Evolutionary conservation across 2,113 vertebrate species (phyloP), one percentile per base, ranked within the genome.

Genomic region (Carollia perspicillata): DNA sequence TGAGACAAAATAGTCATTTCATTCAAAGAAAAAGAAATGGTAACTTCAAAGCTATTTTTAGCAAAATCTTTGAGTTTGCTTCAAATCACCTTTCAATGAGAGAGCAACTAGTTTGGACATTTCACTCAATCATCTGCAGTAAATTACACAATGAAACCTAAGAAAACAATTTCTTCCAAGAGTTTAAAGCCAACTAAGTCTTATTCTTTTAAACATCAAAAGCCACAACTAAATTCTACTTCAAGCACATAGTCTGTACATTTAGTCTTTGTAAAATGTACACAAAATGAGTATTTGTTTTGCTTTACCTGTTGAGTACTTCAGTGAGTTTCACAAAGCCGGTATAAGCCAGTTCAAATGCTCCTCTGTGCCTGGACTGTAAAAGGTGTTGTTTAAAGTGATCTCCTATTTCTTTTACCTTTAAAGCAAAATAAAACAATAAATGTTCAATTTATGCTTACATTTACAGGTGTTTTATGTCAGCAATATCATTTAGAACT

Each of bases 341-440:
- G 98, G 99, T 99, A 1, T 99, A 99, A 23, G 99, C 99, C 98
- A 99, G 96, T 97, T 99, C 99, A 98, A 99, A 99, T 44, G 99
- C 99, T 55, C 99, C 99, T 94, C 99, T 99, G 97, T 99, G 99
- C 90, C 99, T 99, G 58, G 99, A 99, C 75, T 99, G 99, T 93
- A 99, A 98, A 83, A 99, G 99, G 96, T 99, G 99, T 97, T 99
- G 99, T 96, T 99, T 99, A 97, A 99, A 99, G 97, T 99, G 99
- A 94, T 98, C 97, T 37, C 99, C 99, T 6, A 99, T 99, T 94
- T 98, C 98, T 98, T 99, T 98, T 97, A 99, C 99, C 99, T 99
- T 97, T 23, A 96, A 96, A 84, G 84, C 86, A 95, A 89, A 94
- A 78, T 42, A 1, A 63, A 84, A 63, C 86, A 94, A 65, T 5